Percentiles rank a stretch among this genome's conserved stretches.
Evolutionary conservation across 2,888 invertebrate genomes (phyloP).

Genomic region (Pollenia labialis): DNA sequence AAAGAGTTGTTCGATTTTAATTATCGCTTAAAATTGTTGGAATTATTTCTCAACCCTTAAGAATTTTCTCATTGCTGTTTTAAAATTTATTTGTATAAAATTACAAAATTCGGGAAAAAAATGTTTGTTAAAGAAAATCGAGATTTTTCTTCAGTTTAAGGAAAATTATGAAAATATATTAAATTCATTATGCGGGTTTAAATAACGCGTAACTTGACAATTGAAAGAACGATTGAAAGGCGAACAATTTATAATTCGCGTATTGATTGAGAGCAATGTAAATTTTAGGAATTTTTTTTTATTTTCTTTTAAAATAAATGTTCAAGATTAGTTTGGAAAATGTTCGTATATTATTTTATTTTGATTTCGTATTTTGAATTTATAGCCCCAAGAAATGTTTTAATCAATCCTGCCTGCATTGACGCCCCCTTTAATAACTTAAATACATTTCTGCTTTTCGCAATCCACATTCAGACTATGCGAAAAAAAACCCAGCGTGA

Average conservation of each 20-base stretch:
- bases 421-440: no score
- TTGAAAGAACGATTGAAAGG: constrained; percentile 33
- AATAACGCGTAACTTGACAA: constrained; percentile 28
- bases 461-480: no score
- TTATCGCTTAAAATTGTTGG: constrained; percentile 2
- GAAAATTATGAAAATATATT: constrained; percentile 36
- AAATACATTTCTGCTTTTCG: no score
- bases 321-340: no score
- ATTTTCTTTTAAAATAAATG: no score
- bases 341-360: no score
- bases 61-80: neutral
- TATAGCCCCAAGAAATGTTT: no score
- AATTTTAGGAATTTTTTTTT: no score
- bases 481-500: no score
- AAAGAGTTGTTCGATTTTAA: constrained; percentile 52
- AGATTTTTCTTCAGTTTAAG: constrained; percentile 28
- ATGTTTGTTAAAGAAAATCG: constrained; percentile 34
- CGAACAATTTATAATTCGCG: neutral
- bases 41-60: constrained; percentile 55
- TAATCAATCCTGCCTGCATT: no score
- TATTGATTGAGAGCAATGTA: constrained; percentile 27
- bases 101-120: neutral
- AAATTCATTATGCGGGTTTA: constrained; percentile 47
- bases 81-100: constrained; percentile 7
- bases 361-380: no score